These are phyloP conservation scores for Pontoporia blainvillei DNA, from an alignment of 2,113 vertebrate genomes.

Conservation along the genomic window DNA sequence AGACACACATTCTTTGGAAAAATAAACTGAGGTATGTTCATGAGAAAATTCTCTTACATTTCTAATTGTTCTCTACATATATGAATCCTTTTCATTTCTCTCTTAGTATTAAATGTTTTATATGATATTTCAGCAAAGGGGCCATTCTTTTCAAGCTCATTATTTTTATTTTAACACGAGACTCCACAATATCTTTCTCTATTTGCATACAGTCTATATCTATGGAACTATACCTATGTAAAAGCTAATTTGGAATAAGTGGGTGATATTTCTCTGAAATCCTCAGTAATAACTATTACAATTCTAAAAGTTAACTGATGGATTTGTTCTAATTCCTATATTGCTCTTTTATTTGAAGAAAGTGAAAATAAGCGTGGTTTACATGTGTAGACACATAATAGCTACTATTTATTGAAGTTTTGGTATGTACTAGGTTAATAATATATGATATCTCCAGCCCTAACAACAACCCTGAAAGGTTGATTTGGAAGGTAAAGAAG, in stretches of 20 bases:
- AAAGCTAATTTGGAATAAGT: background rate
- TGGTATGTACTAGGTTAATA: background rate
- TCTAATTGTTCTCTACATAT: slow-evolving; percentile 21
- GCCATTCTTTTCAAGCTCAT: background rate
- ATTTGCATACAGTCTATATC: background rate
- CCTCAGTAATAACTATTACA: background rate
- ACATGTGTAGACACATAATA: background rate
- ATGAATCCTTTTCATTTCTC: background rate
- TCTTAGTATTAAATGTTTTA: background rate
- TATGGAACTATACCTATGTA: background rate
- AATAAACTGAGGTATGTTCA: background rate
- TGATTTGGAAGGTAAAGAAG: background rate
- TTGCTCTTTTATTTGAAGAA: background rate
- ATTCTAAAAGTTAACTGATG: background rate
- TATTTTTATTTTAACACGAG: background rate
- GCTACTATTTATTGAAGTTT: background rate
- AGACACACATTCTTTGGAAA: background rate
- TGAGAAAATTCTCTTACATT: slow-evolving; percentile 6
- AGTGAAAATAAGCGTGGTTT: background rate
- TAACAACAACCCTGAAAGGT: background rate
- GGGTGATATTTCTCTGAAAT: background rate
- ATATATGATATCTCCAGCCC: background rate
- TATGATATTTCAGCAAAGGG: background rate
- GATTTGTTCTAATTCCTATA: background rate
- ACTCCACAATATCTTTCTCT: background rate